phyloP scores from a whole-genome alignment of 1,140 invertebrate species.

The Teleopsis dalmanni region DNA sequence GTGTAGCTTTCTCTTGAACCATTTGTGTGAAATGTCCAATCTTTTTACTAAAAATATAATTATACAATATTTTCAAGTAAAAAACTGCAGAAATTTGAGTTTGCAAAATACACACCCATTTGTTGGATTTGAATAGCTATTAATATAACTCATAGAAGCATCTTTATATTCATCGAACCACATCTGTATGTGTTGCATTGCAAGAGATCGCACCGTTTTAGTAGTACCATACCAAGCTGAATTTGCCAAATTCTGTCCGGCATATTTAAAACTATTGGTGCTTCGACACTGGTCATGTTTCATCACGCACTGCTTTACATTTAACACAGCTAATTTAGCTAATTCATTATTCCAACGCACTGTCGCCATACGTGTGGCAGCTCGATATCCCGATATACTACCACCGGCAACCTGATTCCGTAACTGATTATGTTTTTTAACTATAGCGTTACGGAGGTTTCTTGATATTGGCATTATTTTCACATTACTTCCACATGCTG shows the following conservation, averaged over 20 bases:
- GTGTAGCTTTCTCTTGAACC: constrained; percentile 27
- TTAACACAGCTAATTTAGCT: constrained; percentile 20
- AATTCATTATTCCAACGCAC: constrained; percentile 25
- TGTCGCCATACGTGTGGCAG: constrained; percentile 22
- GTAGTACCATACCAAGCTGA: neutral
- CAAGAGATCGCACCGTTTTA: neutral
- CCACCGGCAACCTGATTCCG: constrained; percentile 14
- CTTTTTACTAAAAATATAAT: constrained; percentile 24
- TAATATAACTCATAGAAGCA: constrained; percentile 10
- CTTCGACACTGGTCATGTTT: constrained; percentile 20
- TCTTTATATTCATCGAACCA: constrained; percentile 14
- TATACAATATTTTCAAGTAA: neutral
- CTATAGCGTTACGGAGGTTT: neutral
- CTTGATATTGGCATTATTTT: constrained; percentile 3
- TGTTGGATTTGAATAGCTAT: neutral
- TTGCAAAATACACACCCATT: neutral
- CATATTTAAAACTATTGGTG: too few relatives aligned
- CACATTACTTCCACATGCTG: neutral
- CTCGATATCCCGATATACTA: neutral
- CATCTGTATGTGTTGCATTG: neutral
- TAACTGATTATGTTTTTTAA: constrained; percentile 8
- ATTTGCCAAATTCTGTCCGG: too few relatives aligned
- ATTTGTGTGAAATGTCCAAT: constrained; percentile 35
- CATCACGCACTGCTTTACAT: constrained; percentile 18
- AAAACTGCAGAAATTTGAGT: too few relatives aligned